Evolutionary conservation across 2,888 invertebrate genomes (phyloP), one percentile per base, ranked within the genome.

Genomic region (Mythimna impura): DNA sequence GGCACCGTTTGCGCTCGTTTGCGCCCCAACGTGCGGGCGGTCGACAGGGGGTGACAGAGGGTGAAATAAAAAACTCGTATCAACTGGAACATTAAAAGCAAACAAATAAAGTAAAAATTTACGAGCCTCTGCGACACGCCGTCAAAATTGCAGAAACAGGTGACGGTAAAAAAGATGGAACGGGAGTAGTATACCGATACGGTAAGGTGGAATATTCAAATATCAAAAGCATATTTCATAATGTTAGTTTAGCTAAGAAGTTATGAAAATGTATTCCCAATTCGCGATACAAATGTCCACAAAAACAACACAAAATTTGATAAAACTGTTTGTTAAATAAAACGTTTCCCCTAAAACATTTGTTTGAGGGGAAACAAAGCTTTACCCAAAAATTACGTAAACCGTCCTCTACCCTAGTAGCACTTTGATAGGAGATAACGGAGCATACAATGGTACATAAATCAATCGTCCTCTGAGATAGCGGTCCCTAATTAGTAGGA

Each of bases 91-190:
- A 83, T 87, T 89, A 88, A 89, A 91, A 91, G 89, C 86, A 85
- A 88, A 86, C 87, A 86, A 89, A 92, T 91, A 92, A 87, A 91
- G 89, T 94, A 92, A 94, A 95, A 93, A 92, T 92, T 93, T 92
- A 94, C 91, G 91, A 90, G 76, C 85, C 71, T 77, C 82, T 74
- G 82, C 89, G 86, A 91, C 91, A 92, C 85, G 88, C 82, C 86
- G 90, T 89, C 91, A 87, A 87, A 93, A 92, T 91, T 93, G 91
- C 91, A 90, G 89, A 87, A 90, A 88, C 92, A 91, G 91, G 92
- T 91, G 90, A 83, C 84, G 88, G 47, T 90, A 89, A 90, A 89
- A 89, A 84, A 76, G 85, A 85, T 81, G 84, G 70, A 79, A 75
- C 71, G 76, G 76, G 80, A 63, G 65, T 47, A 34, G 50, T 63